A percentile compares a stretch with the other conserved stretches of the same genome.
Conservation (phyloP, 2,797 vertebrate species). For the Acanthurus leucopareius region DNA sequence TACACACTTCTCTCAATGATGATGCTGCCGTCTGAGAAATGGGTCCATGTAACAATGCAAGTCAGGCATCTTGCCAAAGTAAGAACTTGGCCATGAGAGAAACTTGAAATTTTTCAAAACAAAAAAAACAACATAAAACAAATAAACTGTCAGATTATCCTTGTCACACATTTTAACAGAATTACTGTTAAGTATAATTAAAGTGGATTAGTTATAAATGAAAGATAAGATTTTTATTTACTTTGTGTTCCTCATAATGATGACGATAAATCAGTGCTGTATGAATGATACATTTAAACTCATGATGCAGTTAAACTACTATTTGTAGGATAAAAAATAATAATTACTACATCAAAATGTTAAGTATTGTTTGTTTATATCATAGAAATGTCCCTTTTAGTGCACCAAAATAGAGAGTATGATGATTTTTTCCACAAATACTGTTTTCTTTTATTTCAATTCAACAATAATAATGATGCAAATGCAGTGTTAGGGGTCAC, state of each 20-base stretch:
- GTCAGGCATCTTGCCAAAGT: not conserved
- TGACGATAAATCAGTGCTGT: not conserved
- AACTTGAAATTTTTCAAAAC: not conserved
- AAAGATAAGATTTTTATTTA: too few relatives aligned
- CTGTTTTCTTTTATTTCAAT: not conserved
- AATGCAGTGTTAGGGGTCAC: not conserved
- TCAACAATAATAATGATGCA: not conserved
- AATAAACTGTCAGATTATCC: not conserved
- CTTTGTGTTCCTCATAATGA: not conserved
- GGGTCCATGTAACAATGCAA: not conserved
- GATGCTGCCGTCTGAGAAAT: not conserved
- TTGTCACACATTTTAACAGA: not conserved
- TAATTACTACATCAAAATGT: not conserved
- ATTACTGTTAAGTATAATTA: too few relatives aligned
- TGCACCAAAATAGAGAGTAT: not conserved
- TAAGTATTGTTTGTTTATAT: not conserved
- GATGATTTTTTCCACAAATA: not conserved
- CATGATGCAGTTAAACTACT: too few relatives aligned
- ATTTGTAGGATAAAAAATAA: not conserved
- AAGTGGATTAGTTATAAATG: not conserved
- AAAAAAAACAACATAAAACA: too few relatives aligned
- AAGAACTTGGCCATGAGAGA: not conserved
- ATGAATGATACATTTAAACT: not conserved
- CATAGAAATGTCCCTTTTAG: not conserved
- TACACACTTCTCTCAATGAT: not conserved